Percentiles rank a stretch among this genome's conserved stretches.
Evolutionary conservation across 1,140 invertebrate species (phyloP).

Genomic region (Steinernema feltiae): DNA sequence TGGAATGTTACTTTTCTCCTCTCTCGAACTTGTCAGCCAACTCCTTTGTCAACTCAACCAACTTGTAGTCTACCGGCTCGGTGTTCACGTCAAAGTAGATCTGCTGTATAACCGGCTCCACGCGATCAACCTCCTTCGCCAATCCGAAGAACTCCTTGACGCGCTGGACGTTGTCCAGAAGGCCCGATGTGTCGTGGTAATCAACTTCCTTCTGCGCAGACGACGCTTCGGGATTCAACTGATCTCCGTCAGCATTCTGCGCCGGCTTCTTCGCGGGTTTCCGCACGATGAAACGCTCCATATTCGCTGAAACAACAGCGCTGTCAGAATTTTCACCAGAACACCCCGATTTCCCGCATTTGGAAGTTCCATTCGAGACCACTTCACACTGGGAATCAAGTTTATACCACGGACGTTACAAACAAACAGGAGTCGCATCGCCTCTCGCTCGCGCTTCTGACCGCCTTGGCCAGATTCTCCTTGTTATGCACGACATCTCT

Average conservation of each 20-base stretch:
- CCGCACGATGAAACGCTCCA: background rate
- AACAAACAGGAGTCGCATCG: too few relatives aligned
- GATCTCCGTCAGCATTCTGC: background rate
- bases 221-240: background rate
- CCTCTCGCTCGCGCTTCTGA: too few relatives aligned
- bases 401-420: too few relatives aligned
- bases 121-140: background rate
- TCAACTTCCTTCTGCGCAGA: background rate
- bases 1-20: background rate
- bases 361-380: too few relatives aligned
- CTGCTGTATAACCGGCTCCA: background rate
- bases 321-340: background rate
- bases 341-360: background rate
- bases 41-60: background rate
- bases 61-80: background rate
- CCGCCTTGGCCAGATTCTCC: too few relatives aligned
- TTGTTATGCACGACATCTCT: too few relatives aligned
- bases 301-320: background rate
- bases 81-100: background rate
- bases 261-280: background rate
- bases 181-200: background rate
- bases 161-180: background rate
- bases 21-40: background rate
- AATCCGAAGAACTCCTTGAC: background rate
- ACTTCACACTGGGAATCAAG: too few relatives aligned